A percentile compares a stretch with the other conserved stretches of the same genome.
phyloP scores from a whole-genome alignment of 1,140 invertebrate genomes.

The Magallana ariakensis region DNA sequence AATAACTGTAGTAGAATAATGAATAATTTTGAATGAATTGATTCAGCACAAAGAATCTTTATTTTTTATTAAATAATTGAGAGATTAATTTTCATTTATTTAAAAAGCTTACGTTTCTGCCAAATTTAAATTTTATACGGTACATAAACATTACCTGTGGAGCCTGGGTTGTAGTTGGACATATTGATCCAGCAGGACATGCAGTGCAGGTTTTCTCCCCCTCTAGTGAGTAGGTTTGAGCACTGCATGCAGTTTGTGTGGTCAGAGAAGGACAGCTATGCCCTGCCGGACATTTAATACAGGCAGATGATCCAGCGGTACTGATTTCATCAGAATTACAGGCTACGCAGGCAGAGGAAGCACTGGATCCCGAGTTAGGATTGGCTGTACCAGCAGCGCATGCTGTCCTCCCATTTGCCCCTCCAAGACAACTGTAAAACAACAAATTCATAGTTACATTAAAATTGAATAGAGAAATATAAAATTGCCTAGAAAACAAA shows the following conservation, averaged over 20 bases:
- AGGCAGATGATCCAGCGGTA: conserved; percentile 58
- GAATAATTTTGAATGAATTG: no score
- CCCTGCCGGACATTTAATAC: conserved; percentile 66
- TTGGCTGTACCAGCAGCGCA: conserved; percentile 67
- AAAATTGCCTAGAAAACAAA: no score
- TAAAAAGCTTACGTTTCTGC: no score
- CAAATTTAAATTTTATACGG: not conserved
- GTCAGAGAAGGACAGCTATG: conserved; percentile 59
- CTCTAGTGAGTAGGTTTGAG: conserved; percentile 51
- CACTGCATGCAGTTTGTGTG: conserved; percentile 53
- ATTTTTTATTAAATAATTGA: no score
- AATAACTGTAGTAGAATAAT: no score
- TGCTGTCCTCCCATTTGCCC: conserved; percentile 39
- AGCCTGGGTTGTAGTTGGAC: conserved; percentile 59
- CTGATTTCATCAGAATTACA: conserved; percentile 62
- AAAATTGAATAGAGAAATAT: no score
- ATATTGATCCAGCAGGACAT: conserved; percentile 63
- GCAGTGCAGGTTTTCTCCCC: conserved; percentile 56
- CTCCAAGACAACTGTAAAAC: conserved; percentile 68
- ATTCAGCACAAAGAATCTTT: no score
- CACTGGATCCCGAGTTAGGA: conserved; percentile 48
- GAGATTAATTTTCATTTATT: no score
- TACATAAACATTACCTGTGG: conserved; percentile 57
- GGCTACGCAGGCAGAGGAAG: conserved; percentile 50
- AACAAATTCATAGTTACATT: not conserved